A percentile compares a stretch with the other conserved stretches of the same genome.
Evolutionary conservation across 2,113 vertebrate species (phyloP).

Genomic region (Poecile atricapillus): DNA sequence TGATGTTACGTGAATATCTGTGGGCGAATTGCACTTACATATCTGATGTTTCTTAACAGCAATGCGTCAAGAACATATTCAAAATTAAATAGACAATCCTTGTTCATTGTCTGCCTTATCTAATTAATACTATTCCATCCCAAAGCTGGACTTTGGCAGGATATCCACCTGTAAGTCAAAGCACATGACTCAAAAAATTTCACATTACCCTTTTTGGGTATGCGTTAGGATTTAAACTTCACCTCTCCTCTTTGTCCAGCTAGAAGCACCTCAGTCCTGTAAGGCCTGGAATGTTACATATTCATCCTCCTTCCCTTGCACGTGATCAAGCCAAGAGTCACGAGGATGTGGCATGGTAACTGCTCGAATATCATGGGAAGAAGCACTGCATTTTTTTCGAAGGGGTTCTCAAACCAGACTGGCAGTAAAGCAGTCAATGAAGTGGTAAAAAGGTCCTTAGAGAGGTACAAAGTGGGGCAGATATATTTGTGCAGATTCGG

Average conservation of each 20-base stretch:
- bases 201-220: neutral
- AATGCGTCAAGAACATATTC: neutral
- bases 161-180: neutral
- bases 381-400: neutral
- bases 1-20: neutral
- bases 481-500: neutral
- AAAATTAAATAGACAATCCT: neutral
- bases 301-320: neutral
- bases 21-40: neutral
- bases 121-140: neutral
- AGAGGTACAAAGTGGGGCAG: neutral
- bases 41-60: neutral
- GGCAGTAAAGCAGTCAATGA: neutral
- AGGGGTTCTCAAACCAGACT: neutral
- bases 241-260: neutral
- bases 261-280: neutral
- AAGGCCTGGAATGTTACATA: neutral
- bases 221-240: neutral
- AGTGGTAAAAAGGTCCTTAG: neutral
- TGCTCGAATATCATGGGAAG: fast-evolving
- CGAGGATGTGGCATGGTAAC: neutral
- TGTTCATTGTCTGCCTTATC: neutral
- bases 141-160: neutral
- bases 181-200: neutral
- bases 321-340: neutral